These are phyloP conservation scores for Catagonus wagneri DNA, from an alignment of 2,113 vertebrate species.

Conservation along the genomic window DNA sequence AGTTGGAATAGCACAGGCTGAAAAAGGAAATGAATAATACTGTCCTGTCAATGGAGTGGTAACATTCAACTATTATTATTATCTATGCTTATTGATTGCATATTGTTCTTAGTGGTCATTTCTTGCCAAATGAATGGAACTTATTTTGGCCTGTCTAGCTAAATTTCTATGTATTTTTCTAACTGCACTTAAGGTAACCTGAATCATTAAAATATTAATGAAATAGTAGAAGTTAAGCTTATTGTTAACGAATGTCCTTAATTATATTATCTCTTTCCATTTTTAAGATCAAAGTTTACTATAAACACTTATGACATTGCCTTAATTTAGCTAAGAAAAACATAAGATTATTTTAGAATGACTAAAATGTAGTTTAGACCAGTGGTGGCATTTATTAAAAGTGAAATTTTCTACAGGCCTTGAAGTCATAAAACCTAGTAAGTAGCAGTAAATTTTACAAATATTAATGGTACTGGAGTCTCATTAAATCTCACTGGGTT, in stretches of 20 bases:
- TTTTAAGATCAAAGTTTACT: constrained; percentile 11
- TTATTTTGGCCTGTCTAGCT: background rate
- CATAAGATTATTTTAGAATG: background rate
- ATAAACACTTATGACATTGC: background rate
- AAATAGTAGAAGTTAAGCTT: constrained; percentile 22
- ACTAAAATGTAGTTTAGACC: background rate
- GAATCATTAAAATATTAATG: background rate
- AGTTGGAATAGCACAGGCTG: background rate
- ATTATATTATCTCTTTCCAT: background rate
- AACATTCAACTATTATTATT: background rate
- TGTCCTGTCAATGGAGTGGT: background rate
- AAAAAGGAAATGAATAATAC: background rate
- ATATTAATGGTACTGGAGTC: background rate
- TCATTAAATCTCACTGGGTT: background rate
- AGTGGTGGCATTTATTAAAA: background rate
- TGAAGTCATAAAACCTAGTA: background rate
- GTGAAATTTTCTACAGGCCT: background rate
- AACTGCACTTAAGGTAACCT: background rate
- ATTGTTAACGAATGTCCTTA: background rate
- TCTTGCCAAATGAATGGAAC: background rate
- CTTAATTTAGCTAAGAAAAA: constrained; percentile 29
- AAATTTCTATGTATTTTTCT: background rate
- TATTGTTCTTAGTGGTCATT: background rate
- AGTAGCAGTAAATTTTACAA: background rate
- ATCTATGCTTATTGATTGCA: background rate